Evolutionary conservation across 2,113 vertebrate species (phyloP).

Genomic region (Eudyptes chrysolophus): DNA sequence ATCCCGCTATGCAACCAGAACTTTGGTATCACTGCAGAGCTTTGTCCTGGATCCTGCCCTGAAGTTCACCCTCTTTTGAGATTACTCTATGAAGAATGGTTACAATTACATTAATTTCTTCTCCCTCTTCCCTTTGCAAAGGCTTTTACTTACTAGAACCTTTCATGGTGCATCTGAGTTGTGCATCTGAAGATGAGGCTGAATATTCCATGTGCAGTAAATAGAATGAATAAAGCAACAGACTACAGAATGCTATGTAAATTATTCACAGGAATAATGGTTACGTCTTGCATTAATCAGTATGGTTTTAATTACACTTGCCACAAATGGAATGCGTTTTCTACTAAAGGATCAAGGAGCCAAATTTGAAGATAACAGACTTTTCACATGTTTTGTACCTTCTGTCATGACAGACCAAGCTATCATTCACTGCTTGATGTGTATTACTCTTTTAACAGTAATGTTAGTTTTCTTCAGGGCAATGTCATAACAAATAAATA

Average conservation of each 20-base stretch:
- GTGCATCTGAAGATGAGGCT: neutral
- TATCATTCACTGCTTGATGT: slow-evolving; percentile 3
- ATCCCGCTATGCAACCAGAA: neutral
- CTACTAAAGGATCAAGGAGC: slow-evolving; percentile 2
- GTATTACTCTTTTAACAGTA: slow-evolving; percentile 46
- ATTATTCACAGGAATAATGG: slow-evolving; percentile 28
- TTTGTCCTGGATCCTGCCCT: neutral
- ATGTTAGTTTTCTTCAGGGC: slow-evolving; percentile 58
- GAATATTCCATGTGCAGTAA: neutral
- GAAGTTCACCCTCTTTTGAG: neutral
- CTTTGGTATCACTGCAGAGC: neutral
- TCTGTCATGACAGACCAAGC: slow-evolving; percentile 56
- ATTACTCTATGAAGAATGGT: neutral
- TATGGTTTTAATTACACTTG: slow-evolving; percentile 47
- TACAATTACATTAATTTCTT: neutral
- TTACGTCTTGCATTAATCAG: slow-evolving; percentile 37
- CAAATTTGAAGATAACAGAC: slow-evolving; percentile 35
- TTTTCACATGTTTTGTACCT: slow-evolving; percentile 43
- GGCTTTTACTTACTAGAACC: neutral
- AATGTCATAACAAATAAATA: slow-evolving; percentile 68
- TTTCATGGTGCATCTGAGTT: neutral
- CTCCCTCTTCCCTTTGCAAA: neutral
- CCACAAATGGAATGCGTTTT: slow-evolving; percentile 22
- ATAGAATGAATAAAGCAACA: neutral
- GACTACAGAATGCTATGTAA: neutral